These are phyloP conservation scores for Ahaetulla prasina DNA, from an alignment of 2,113 vertebrate species.

Conservation along the genomic window DNA sequence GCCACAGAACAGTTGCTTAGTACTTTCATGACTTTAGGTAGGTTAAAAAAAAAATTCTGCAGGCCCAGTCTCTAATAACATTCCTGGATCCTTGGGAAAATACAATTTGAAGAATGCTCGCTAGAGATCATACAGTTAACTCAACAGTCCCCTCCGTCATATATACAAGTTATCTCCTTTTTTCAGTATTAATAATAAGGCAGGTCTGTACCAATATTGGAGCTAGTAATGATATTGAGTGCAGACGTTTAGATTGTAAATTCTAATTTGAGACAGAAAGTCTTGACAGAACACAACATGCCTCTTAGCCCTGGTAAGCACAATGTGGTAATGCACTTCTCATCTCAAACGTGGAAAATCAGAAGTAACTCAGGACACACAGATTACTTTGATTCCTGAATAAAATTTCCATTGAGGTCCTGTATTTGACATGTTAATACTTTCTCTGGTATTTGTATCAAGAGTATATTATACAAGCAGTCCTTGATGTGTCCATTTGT, in stretches of 20 bases:
- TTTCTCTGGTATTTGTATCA: background rate
- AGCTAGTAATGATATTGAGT: background rate
- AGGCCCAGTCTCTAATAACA: background rate
- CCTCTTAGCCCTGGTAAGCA: background rate
- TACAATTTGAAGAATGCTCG: background rate
- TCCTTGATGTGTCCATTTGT: background rate
- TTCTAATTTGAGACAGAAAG: background rate
- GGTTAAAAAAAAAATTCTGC: conserved; percentile 44
- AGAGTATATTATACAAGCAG: background rate
- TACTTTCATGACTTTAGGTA: conserved; percentile 91
- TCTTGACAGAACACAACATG: background rate
- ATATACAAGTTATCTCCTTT: no score
- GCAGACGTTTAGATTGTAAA: background rate
- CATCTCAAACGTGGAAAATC: background rate
- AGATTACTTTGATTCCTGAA: background rate
- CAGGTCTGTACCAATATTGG: background rate
- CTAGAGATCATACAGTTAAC: background rate
- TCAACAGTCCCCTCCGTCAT: background rate
- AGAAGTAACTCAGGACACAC: background rate
- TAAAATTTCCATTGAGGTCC: background rate
- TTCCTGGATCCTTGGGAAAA: background rate
- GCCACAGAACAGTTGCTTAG: conserved; percentile 93
- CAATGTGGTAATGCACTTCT: background rate
- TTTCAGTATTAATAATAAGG: background rate
- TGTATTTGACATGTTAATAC: background rate